A percentile compares a stretch with the other conserved stretches of the same genome.
Evolutionary conservation across 2,113 vertebrate species (phyloP).

Genomic region (Oncorhynchus nerka): DNA sequence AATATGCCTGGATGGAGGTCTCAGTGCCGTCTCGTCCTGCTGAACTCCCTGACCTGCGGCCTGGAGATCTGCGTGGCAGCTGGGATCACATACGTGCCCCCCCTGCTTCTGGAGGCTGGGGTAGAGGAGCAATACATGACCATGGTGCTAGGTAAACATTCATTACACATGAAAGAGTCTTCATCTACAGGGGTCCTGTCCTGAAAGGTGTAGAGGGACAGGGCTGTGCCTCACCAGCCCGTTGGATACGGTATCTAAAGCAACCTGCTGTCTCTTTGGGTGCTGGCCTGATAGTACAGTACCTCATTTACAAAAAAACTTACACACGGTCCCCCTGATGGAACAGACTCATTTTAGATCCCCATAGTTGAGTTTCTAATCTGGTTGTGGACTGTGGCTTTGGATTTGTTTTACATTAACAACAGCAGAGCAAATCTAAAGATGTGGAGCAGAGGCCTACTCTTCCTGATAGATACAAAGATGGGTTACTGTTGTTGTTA

Average conservation of each 20-base stretch:
- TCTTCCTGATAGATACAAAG: neutral
- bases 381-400: neutral
- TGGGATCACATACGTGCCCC: slow-evolving; percentile 79
- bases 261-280: neutral
- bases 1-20: slow-evolving; percentile 78
- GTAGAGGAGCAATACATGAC: slow-evolving; percentile 81
- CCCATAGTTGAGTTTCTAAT: too few relatives aligned
- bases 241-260: neutral
- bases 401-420: neutral
- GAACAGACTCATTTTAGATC: too few relatives aligned
- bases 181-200: neutral
- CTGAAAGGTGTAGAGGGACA: neutral
- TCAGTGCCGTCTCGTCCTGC: slow-evolving; percentile 76
- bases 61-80: slow-evolving; percentile 83
- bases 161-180: slow-evolving; percentile 10
- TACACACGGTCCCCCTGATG: too few relatives aligned
- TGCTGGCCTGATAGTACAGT: neutral
- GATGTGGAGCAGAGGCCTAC: neutral
- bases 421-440: neutral
- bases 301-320: neutral
- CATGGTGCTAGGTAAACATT: slow-evolving; percentile 78
- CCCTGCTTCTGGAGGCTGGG: slow-evolving; percentile 77
- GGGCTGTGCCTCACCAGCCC: too few relatives aligned
- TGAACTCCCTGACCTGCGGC: slow-evolving; percentile 79
- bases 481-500: neutral